These are phyloP conservation scores for Elymnias hypermnestra DNA, from an alignment of 1,140 invertebrate genomes.

Conservation along the genomic window DNA sequence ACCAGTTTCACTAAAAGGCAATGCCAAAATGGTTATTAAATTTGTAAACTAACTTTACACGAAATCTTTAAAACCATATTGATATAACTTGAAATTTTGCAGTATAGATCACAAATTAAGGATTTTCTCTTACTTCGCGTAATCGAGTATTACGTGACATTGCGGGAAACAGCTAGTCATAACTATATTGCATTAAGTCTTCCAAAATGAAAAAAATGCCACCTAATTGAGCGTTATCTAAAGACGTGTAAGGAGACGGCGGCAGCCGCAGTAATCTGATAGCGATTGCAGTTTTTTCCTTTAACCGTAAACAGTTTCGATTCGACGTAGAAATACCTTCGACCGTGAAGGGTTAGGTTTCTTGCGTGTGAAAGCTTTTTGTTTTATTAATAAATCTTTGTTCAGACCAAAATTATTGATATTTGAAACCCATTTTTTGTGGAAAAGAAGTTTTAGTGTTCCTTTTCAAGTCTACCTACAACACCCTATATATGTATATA, in stretches of 20 bases:
- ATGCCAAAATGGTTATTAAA: too few relatives aligned
- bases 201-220: conserved; percentile 30
- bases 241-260: conserved; percentile 34
- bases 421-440: conserved; percentile 1
- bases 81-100: not conserved
- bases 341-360: conserved; percentile 40
- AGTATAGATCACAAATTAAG: not conserved
- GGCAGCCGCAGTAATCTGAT: conserved; percentile 41
- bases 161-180: too few relatives aligned
- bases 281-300: conserved; percentile 39
- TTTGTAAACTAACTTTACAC: too few relatives aligned
- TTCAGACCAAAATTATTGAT: conserved; percentile 2
- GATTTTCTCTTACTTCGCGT: not conserved
- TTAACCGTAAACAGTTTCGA: conserved; percentile 46
- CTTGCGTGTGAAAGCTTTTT: conserved; percentile 30
- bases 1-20: too few relatives aligned
- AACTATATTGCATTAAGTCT: conserved; percentile 14
- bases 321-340: conserved; percentile 30
- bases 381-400: conserved; percentile 20
- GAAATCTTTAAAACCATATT: too few relatives aligned
- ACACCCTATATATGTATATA: too few relatives aligned
- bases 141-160: not conserved
- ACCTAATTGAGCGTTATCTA: conserved; percentile 41
- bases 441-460: too few relatives aligned
- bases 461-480: too few relatives aligned